A percentile compares a stretch with the other conserved stretches of the same genome.
These are phyloP conservation scores for Hirtodrosophila confusa DNA, from an alignment of 2,888 invertebrate species.

Conservation along the genomic window DNA sequence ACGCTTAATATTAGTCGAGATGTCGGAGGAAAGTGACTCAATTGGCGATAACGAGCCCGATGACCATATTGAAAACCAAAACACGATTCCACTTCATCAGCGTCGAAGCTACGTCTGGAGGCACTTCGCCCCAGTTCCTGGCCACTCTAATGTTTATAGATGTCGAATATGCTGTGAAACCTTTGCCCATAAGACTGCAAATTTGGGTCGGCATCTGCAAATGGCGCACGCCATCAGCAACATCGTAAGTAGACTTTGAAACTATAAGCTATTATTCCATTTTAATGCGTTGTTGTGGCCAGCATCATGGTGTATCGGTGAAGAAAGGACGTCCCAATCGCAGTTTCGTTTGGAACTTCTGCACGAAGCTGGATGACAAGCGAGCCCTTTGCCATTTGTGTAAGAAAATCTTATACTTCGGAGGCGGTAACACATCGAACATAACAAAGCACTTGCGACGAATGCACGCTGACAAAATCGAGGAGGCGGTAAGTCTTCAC, in stretches of 20 bases:
- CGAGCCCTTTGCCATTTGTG: slow-evolving; percentile 76
- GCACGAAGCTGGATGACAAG: slow-evolving; percentile 70
- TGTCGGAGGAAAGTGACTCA: slow-evolving; percentile 43
- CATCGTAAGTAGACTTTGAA: slow-evolving; percentile 14
- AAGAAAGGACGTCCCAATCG: slow-evolving; percentile 65
- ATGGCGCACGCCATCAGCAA: slow-evolving; percentile 58
- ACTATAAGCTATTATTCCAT: not conserved
- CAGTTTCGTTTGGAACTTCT: slow-evolving; percentile 79
- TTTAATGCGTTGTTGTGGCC: not conserved
- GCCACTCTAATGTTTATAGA: slow-evolving; percentile 48
- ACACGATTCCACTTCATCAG: slow-evolving; percentile 26
- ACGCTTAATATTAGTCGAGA: not conserved
- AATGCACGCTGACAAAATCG: slow-evolving; percentile 62
- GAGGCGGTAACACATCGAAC: slow-evolving; percentile 76
- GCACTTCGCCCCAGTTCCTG: slow-evolving; percentile 62
- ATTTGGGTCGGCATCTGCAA: slow-evolving; percentile 67
- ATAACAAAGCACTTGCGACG: slow-evolving; percentile 74
- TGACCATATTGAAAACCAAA: slow-evolving; percentile 29
- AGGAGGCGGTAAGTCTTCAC: slow-evolving; percentile 35
- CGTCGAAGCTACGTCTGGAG: slow-evolving; percentile 71
- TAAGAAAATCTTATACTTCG: slow-evolving; percentile 70
- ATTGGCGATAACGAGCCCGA: slow-evolving; percentile 33
- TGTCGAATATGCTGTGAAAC: slow-evolving; percentile 69
- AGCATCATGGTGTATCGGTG: slow-evolving; percentile 33
- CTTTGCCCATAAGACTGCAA: slow-evolving; percentile 66